Conservation (phyloP, 2,113 vertebrate species). For the human (Homo sapiens) region GRCh38 chr2:228148001-228148500, state of each 20-base stretch:
- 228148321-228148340: not conserved
- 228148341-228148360: not conserved
- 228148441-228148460: not conserved
- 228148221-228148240: too few species aligned
- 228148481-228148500: not conserved
- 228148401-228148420: not conserved
- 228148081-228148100: not conserved
- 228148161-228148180: too few species aligned
- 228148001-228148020: not conserved
- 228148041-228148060: not conserved
- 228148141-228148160: not conserved
- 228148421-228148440: not conserved
- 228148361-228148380: not conserved
- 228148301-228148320: not conserved
- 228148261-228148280: not conserved
- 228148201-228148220: not conserved
- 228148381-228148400: not conserved
- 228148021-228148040: not conserved
- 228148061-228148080: not conserved
- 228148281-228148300: not conserved
- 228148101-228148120: not conserved
- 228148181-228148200: not conserved
- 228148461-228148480: not conserved
- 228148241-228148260: not conserved
- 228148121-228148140: not conserved